Conservation (phyloP, 2,113 vertebrate species). For the Mobula birostris region DNA sequence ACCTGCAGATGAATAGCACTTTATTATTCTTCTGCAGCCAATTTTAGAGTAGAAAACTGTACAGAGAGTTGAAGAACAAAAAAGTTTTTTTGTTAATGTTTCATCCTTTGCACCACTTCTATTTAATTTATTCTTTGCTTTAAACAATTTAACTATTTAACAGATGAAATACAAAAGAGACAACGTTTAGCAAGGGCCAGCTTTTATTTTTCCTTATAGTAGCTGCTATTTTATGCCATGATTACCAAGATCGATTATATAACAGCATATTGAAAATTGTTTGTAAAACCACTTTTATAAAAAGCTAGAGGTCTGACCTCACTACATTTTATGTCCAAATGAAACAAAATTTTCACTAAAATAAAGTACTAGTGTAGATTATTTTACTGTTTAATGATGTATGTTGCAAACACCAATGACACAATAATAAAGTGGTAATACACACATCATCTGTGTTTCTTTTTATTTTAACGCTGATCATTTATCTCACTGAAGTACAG, state of each 20-base stretch:
- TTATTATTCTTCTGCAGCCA: conserved; percentile 76
- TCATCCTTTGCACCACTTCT: conserved; percentile 73
- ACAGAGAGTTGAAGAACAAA: conserved; percentile 76
- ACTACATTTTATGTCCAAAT: neutral
- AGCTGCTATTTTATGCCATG: neutral
- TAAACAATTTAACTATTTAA: conserved; percentile 61
- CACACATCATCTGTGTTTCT: neutral
- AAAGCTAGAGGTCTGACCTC: neutral
- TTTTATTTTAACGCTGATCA: neutral
- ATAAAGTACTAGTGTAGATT: conserved; percentile 99
- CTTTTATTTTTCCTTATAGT: conserved; percentile 20
- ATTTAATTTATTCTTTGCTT: conserved; percentile 60
- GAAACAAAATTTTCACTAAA: conserved; percentile 48
- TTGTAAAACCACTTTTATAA: neutral
- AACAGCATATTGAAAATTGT: conserved; percentile 6
- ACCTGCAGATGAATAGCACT: conserved; percentile 99
- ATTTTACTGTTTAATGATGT: conserved; percentile 99
- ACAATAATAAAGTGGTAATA: conserved; percentile 65
- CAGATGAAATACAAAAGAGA: conserved; percentile 56
- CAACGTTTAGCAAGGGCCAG: neutral
- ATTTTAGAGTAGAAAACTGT: conserved; percentile 72
- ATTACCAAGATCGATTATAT: neutral
- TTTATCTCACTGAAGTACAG: neutral
- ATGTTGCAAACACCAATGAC: conserved; percentile 90
- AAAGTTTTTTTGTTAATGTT: conserved; percentile 74